phyloP scores from a whole-genome alignment of 2,113 vertebrate genomes.

The Rhynchomys soricoides region DNA sequence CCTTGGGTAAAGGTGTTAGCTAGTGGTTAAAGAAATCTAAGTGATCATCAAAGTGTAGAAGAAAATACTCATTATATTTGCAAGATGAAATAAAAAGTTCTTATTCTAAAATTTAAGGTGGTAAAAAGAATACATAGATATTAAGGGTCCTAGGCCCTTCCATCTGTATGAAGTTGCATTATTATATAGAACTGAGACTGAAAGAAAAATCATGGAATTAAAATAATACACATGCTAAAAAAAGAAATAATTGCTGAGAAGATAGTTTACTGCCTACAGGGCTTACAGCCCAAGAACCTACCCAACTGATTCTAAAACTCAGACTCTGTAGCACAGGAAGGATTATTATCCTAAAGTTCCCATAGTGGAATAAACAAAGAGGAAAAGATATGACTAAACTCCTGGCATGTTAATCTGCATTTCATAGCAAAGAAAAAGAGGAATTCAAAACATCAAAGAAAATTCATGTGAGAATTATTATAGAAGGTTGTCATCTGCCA shows the following conservation, averaged over 20 bases:
- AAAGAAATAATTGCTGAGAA: not conserved
- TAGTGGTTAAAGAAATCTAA: not conserved
- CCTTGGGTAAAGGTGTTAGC: not conserved
- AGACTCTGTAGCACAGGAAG: not conserved
- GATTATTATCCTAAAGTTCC: not conserved
- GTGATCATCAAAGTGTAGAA: conserved; percentile 13
- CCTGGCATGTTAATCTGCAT: not conserved
- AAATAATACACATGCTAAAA: conserved; percentile 30
- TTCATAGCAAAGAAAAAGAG: not conserved
- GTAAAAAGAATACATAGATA: not conserved
- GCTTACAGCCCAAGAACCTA: not conserved
- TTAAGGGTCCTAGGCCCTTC: not conserved
- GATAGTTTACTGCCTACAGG: not conserved
- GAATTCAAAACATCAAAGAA: not conserved
- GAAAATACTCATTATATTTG: not conserved
- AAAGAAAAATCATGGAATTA: not conserved
- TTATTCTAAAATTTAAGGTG: not conserved
- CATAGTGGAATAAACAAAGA: not conserved
- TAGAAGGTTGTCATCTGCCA: not conserved
- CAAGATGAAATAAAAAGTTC: not conserved
- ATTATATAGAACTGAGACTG: conserved; percentile 12
- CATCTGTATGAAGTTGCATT: not conserved
- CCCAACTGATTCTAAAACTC: not conserved
- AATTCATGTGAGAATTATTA: not conserved
- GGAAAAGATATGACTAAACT: not conserved